Conservation (phyloP, 1,140 invertebrate genomes). For the Pomacea maculata region DNA sequence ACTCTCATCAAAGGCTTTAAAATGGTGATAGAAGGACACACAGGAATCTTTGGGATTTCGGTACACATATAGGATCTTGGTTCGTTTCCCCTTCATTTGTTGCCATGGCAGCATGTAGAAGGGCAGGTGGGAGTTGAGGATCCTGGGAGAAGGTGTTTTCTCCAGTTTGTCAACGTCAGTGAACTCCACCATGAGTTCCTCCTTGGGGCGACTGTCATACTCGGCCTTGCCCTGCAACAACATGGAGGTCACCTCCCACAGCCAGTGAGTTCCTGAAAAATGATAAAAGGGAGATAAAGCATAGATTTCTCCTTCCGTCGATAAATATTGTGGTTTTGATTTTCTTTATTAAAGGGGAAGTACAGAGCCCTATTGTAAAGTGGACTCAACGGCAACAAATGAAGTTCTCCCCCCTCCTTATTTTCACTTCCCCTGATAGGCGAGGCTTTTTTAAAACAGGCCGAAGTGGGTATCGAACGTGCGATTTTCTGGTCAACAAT, state of each 20-base stretch:
- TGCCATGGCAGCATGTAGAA: background rate
- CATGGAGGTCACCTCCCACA: constrained; percentile 40
- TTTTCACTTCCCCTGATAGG: too few species aligned
- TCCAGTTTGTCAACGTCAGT: constrained; percentile 18
- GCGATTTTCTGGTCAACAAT: too few species aligned
- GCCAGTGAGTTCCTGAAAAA: constrained; percentile 38
- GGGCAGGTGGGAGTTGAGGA: background rate
- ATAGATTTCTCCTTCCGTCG: too few species aligned
- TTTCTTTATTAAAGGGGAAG: too few species aligned
- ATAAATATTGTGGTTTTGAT: too few species aligned
- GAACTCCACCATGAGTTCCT: constrained; percentile 24
- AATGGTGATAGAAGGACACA: background rate
- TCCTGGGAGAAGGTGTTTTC: constrained; percentile 19
- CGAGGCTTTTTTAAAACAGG: too few species aligned
- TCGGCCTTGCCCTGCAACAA: constrained; percentile 23
- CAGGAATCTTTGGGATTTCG: background rate
- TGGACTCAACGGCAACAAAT: too few species aligned
- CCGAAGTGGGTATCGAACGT: too few species aligned
- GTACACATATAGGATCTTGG: background rate
- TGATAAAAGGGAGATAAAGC: too few species aligned
- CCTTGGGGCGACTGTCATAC: constrained; percentile 15
- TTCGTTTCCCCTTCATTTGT: background rate
- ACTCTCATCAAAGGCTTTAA: too few species aligned
- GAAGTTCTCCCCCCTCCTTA: too few species aligned
- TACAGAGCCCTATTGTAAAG: too few species aligned